Evolutionary conservation across 2,797 vertebrate genomes (phyloP).

Genomic region (Cossypha heuglini): DNA sequence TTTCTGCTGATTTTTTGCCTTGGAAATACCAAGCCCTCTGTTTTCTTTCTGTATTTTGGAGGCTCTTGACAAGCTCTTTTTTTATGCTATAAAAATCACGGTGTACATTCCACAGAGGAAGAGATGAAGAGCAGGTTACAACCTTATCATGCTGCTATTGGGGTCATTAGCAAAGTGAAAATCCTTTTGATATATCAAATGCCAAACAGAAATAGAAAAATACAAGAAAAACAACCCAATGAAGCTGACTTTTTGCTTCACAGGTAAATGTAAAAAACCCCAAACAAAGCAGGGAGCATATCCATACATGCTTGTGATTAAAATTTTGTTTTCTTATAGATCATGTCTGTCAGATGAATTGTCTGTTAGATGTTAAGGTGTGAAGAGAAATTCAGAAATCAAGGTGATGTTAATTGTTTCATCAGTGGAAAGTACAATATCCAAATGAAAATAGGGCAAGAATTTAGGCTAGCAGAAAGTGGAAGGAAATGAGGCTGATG

Average conservation of each 20-base stretch:
- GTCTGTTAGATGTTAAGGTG: neutral
- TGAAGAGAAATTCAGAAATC: neutral
- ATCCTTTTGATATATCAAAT: neutral
- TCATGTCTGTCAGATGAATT: neutral
- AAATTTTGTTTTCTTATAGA: neutral
- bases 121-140: neutral
- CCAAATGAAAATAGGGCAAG: neutral
- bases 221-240: neutral
- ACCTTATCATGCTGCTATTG: neutral
- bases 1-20: neutral
- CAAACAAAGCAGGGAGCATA: neutral
- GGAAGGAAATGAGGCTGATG: neutral
- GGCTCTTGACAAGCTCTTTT: neutral
- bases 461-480: neutral
- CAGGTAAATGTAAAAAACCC: neutral
- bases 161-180: neutral
- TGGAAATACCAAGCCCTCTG: neutral
- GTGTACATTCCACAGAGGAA: neutral
- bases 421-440: neutral
- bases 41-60: neutral
- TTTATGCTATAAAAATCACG: neutral
- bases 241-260: neutral
- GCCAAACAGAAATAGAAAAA: neutral
- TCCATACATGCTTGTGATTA: fast-evolving
- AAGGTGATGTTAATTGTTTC: neutral